Percentiles rank a stretch among this genome's conserved stretches.
phyloP scores from a whole-genome alignment of 64 coral and sea anemone genomes.

The Stichodactyla helianthus region DNA sequence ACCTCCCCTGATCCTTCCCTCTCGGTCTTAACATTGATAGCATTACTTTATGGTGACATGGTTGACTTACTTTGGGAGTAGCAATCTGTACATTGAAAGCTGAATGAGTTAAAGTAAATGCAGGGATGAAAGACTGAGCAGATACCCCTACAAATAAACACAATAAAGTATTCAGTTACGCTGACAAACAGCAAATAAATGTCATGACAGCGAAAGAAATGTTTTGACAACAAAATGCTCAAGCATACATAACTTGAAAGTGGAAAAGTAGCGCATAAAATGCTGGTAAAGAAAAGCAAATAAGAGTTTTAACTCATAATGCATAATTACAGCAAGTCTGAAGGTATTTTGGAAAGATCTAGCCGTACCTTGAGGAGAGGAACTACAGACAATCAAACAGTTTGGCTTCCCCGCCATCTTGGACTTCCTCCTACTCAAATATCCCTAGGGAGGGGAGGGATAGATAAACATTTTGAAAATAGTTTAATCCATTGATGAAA shows the following conservation, averaged over 20 bases:
- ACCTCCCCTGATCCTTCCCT: too few species aligned
- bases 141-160: conserved; percentile 58
- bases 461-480: too few species aligned
- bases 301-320: neutral
- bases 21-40: too few species aligned
- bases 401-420: conserved; percentile 81
- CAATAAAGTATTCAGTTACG: neutral
- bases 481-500: neutral
- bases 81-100: conserved; percentile 89
- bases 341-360: neutral
- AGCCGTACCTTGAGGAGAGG: conserved; percentile 53
- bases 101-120: conserved; percentile 83
- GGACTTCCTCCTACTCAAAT: neutral
- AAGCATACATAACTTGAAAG: neutral
- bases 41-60: too few species aligned
- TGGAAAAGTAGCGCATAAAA: neutral
- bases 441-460: neutral
- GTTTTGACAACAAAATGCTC: neutral
- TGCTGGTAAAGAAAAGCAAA: neutral
- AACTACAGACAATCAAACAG: conserved; percentile 71
- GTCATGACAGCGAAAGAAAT: neutral
- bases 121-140: conserved; percentile 84
- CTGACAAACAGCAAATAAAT: neutral
- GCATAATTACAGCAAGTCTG: too few species aligned
- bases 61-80: conserved; percentile 61